Evolutionary conservation across 64 coral and sea anemone genomes (phyloP), one percentile per base, ranked within the genome.

Genomic region (Actinia tenebrosa): DNA sequence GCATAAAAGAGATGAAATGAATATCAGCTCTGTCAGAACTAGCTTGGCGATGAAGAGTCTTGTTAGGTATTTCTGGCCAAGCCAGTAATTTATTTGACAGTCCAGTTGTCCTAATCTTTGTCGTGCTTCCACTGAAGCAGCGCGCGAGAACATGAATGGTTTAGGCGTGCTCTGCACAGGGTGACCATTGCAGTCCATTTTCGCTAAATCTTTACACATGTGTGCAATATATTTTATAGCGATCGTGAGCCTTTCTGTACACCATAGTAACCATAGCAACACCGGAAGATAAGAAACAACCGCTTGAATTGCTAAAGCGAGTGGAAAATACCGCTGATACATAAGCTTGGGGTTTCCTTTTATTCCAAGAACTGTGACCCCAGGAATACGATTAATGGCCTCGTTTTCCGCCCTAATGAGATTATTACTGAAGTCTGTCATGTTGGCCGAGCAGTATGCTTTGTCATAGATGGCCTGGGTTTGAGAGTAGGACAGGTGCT

Each of bases 21-120:
- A 85, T 56, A 97, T 61, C 45, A 89, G 62, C 64, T 93, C 84
- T 16, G 80, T 87, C 3, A 97, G 25, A 71, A 93, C 79, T 4
- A 97, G 77, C 86, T 93, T 97, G 2, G 85, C 87, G 25, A 87
- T 88, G 62, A 93, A 97, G 17, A 97, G 27, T 88, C 89, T 91
- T 44, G 86, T 66, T 17, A 97, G 75, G 53, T 54, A 84, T 81
- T 66, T 91, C 80, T 87, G 82, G 7, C 72, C 78, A 15, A 60
- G 83, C 94, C 94, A 97, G 16, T 81, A 63, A 10, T 86, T 60
- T 20, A 97, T 71, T 88, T 93, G 91, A 52, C 69, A 69, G 20
- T 58, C 86, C 5, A 97, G 60, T 25, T 93, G 75, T 16, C 63
- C 84, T 7, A 77, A 60, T 80, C 85, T 93, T 53, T 26, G 16